Percentiles rank a stretch among this genome's conserved stretches.
These are phyloP conservation scores for Parelbella ahira DNA, from an alignment of 2,888 invertebrate genomes.

Conservation along the genomic window DNA sequence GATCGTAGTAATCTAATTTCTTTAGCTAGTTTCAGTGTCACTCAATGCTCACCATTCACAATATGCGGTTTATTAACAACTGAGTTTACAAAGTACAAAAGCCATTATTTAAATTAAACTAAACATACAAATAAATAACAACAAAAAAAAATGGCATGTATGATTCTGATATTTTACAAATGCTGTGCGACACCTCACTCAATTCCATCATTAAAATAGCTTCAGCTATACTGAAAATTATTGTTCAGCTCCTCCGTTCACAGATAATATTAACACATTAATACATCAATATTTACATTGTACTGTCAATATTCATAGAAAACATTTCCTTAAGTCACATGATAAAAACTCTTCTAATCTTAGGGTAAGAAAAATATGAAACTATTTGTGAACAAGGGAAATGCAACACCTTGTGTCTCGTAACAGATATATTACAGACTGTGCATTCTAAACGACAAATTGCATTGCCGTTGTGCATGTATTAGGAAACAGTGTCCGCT, in stretches of 20 bases:
- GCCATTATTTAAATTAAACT: constrained; percentile 21
- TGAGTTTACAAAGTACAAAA: constrained; percentile 16
- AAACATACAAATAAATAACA: constrained; percentile 25
- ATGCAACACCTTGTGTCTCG: constrained; percentile 26
- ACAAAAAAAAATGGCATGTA: constrained; percentile 17
- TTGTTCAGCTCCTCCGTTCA: constrained; percentile 45
- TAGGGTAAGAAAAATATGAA: constrained; percentile 21
- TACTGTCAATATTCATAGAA: constrained; percentile 46
- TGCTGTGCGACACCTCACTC: constrained; percentile 5
- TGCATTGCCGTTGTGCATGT: constrained; percentile 51
- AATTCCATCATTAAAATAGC: constrained; percentile 7
- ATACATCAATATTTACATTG: constrained; percentile 64
- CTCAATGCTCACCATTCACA: neutral
- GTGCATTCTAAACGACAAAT: constrained; percentile 49
- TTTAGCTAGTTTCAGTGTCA: constrained; percentile 7
- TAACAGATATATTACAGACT: constrained; percentile 42
- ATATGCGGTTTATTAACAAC: neutral
- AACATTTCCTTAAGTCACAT: constrained; percentile 24
- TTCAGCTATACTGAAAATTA: constrained; percentile 12
- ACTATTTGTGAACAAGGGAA: constrained; percentile 49
- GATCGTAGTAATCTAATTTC: constrained; percentile 1
- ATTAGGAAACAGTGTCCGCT: constrained; percentile 69
- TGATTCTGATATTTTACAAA: constrained; percentile 16
- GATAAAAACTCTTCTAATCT: constrained; percentile 20
- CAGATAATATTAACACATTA: constrained; percentile 43